These are phyloP conservation scores for Melanargia galathea DNA, from an alignment of 2,888 invertebrate genomes.

Conservation along the genomic window DNA sequence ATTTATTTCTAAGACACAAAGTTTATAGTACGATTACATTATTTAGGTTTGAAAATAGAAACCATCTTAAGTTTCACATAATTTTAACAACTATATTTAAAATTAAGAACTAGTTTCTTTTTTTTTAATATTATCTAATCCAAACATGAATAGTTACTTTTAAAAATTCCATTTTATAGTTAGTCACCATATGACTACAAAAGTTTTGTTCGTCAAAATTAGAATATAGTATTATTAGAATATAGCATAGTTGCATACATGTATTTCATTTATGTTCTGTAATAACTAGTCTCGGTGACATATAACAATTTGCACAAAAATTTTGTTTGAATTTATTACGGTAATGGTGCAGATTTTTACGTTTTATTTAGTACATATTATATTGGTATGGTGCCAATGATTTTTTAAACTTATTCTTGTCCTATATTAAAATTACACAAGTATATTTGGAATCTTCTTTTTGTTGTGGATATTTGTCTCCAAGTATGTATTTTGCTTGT, in stretches of 20 bases:
- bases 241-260: slow-evolving; percentile 3
- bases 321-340: not conserved
- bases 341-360: not conserved
- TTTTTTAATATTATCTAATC: not conserved
- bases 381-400: not conserved
- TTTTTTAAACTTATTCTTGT: not conserved
- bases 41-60: slow-evolving; percentile 57
- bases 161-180: slow-evolving; percentile 12
- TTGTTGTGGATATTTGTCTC: slow-evolving; percentile 24
- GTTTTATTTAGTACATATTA: not conserved
- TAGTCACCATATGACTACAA: slow-evolving; percentile 1
- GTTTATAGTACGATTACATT: slow-evolving; percentile 58
- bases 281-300: not conserved
- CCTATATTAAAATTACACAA: slow-evolving; percentile 5
- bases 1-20: slow-evolving; percentile 69
- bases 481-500: slow-evolving; percentile 22
- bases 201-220: slow-evolving; percentile 11
- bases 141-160: slow-evolving; percentile 5
- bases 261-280: not conserved
- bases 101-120: slow-evolving; percentile 7
- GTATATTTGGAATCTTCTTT: slow-evolving; percentile 7
- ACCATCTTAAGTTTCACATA: slow-evolving; percentile 25
- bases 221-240: slow-evolving; percentile 14
- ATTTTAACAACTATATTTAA: slow-evolving; percentile 21
- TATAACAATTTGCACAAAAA: not conserved